These are phyloP conservation scores for Drosophila novamexicana DNA, from an alignment of 1,140 invertebrate species.

Conservation along the genomic window DNA sequence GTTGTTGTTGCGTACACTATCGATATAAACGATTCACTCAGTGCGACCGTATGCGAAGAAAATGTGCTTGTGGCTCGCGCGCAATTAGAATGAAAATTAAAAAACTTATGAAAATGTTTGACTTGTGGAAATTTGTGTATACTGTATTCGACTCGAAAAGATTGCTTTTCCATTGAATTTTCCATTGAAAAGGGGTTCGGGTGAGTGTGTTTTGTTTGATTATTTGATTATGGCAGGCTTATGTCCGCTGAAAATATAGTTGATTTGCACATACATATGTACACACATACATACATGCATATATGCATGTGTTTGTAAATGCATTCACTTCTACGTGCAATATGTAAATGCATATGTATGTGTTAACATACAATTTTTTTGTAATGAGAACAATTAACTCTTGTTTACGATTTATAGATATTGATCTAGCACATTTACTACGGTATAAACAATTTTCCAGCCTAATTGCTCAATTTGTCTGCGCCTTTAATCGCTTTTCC, in stretches of 20 bases:
- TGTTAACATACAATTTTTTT: not conserved
- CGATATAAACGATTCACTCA: not conserved
- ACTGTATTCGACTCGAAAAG: not conserved
- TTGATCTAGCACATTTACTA: constrained; percentile 1
- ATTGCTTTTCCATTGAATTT: not conserved
- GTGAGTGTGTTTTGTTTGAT: not conserved
- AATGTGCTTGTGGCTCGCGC: not conserved
- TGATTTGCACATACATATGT: not conserved
- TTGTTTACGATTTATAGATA: not conserved
- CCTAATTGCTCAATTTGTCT: constrained; percentile 21
- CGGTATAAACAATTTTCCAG: not conserved
- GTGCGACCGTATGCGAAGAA: not conserved
- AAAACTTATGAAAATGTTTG: not conserved
- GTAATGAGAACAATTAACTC: not conserved
- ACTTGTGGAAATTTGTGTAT: not conserved
- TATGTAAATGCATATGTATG: too few relatives aligned
- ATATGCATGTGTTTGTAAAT: not conserved
- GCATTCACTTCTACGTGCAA: too few relatives aligned
- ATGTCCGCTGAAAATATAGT: not conserved
- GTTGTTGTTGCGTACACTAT: not conserved
- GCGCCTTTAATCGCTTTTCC: constrained; percentile 4
- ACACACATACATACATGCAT: not conserved
- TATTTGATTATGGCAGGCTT: too few relatives aligned
- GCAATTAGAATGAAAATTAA: not conserved
- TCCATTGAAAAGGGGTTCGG: not conserved